Evolutionary conservation across 2,888 invertebrate genomes (phyloP), one percentile per base, ranked within the genome.

Genomic region (Sesia apiformis): DNA sequence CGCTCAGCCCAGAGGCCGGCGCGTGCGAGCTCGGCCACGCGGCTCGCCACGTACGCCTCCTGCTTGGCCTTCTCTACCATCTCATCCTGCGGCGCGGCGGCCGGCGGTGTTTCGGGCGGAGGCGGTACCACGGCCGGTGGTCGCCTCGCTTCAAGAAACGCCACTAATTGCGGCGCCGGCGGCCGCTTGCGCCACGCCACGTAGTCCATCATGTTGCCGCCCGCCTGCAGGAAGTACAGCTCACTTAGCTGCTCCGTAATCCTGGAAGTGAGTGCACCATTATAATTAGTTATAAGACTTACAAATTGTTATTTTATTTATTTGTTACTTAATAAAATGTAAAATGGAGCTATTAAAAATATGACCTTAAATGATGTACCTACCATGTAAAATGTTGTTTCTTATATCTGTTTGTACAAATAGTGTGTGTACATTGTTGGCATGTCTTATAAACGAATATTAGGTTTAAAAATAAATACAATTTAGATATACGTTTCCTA

Each of bases 1-100:
- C 94, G 93, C 80, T 97, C 96, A 54, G 97, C 94, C 99, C 98
- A 99, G 72, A 98, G 90, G 42, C 98, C 99, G 76, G 97, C 96
- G 73, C 96, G 94, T 76, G 98, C 95, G 67, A 99, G 89, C 85
- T 98, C 98, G 39, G 94, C 92, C 74, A 98, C 95, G 78, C 98
- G 92, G 73, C 96, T 95, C 91, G 98, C 94, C 60, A 98, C 97
- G 81, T 95, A 94, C 41, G 98, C 98, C 90, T 99, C 98, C 91
- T 94, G 82, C 61, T 75, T 73, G 50, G 87, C 87, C 68, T 82
- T 82, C 72, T 84, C 83, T 57, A 84, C 81, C 81, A 82, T 75
- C 72, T 85, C 84, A 65, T 81, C 81, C 5, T 74, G 72, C 51
- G 72, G 63, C 50, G 66, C 54, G 38, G 90, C 84, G 3, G 92